A percentile compares a stretch with the other conserved stretches of the same genome.
Conservation (phyloP, 2,888 invertebrate species). For the Hermaeophaga mercurialis region DNA sequence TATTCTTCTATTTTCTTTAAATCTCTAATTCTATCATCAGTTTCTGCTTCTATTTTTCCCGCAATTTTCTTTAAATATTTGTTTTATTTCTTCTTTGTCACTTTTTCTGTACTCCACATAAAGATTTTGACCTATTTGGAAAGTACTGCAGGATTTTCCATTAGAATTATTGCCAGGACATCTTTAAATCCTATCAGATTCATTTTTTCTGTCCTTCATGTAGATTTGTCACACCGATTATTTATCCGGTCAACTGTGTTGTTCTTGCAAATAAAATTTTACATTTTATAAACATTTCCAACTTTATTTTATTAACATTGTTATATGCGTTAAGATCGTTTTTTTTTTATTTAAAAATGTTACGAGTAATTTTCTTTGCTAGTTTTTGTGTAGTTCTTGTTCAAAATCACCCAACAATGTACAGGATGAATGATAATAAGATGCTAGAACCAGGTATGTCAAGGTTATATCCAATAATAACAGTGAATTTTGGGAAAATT, state of each 20-base stretch:
- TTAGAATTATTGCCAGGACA: no score
- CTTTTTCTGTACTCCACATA: no score
- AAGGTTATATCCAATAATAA: no score
- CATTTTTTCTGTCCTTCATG: neutral
- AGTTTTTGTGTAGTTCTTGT: constrained; percentile 29
- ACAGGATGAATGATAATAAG: constrained; percentile 60
- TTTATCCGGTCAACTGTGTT: constrained; percentile 11
- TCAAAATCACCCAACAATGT: constrained; percentile 55
- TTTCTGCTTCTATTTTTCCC: no score
- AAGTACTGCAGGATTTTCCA: no score
- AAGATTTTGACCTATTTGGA: no score
- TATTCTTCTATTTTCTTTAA: no score
- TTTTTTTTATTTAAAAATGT: constrained; percentile 23
- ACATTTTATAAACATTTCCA: constrained; percentile 29
- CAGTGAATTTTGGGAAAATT: no score
- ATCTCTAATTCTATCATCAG: no score
- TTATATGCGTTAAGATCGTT: constrained; percentile 17
- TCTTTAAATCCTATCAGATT: no score
- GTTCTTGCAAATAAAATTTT: constrained; percentile 31
- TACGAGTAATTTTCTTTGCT: constrained; percentile 23
- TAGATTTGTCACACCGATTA: neutral
- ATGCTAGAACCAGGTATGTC: constrained; percentile 60
- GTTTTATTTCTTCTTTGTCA: no score
- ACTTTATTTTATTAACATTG: constrained; percentile 26
- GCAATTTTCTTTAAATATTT: no score